A percentile compares a stretch with the other conserved stretches of the same genome.
Conservation (phyloP, 2,888 invertebrate species). For the Agrotis ipsilon region DNA sequence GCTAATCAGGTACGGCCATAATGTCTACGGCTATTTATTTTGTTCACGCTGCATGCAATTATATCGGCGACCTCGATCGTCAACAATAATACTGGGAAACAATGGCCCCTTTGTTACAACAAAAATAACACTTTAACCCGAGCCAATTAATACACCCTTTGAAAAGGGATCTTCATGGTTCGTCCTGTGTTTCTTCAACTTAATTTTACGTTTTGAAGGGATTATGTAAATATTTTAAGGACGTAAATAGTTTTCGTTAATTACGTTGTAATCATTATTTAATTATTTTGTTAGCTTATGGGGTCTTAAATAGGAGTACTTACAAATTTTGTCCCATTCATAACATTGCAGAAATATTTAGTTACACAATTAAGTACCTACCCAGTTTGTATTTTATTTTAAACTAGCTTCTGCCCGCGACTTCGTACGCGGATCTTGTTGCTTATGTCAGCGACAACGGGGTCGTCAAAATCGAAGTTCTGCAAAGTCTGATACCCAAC, state of each 20-base stretch:
- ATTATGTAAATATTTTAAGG: conserved; percentile 7
- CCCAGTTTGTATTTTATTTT: no score
- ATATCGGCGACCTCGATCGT: conserved; percentile 61
- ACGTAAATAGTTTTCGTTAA: neutral
- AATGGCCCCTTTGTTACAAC: conserved; percentile 53
- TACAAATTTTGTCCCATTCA: no score
- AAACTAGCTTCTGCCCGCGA: no score
- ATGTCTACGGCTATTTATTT: conserved; percentile 59
- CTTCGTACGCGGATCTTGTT: no score
- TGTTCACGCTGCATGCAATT: conserved; percentile 61
- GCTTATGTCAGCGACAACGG: no score
- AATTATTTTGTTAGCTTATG: neutral
- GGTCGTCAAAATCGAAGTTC: no score
- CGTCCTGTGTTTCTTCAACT: conserved; percentile 3
- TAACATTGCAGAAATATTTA: no score
- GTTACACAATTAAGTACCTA: no score
- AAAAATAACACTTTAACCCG: conserved; percentile 49
- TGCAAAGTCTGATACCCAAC: no score
- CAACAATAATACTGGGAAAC: conserved; percentile 56
- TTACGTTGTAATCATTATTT: neutral
- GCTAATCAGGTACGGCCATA: conserved; percentile 54
- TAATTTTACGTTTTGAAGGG: conserved; percentile 14
- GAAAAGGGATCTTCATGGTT: conserved; percentile 28
- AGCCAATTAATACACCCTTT: conserved; percentile 43
- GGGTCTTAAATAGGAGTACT: no score